Evolutionary conservation across 2,888 invertebrate species (phyloP).

Genomic region (Thelaira solivaga): DNA sequence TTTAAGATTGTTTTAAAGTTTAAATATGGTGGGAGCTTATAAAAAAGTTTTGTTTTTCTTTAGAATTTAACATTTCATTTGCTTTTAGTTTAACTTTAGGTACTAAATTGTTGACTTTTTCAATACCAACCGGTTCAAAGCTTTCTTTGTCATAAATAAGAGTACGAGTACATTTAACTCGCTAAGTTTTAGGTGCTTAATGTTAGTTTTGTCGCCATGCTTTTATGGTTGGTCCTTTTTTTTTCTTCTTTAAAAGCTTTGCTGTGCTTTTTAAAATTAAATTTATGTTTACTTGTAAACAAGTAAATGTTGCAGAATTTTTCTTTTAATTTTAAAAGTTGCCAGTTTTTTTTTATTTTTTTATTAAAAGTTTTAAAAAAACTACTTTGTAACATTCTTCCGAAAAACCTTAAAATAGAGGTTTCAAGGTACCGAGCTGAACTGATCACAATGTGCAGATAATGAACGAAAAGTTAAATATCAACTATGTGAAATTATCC

Average conservation of each 20-base stretch:
- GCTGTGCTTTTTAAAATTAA: neutral
- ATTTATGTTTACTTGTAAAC: conserved; percentile 5
- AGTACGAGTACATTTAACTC: no score
- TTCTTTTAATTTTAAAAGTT: neutral
- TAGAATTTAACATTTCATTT: neutral
- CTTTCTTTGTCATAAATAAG: neutral
- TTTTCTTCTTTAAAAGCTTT: neutral
- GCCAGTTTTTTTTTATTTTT: no score
- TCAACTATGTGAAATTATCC: no score
- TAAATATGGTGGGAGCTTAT: conserved; percentile 23
- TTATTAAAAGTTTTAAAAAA: no score
- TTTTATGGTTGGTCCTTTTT: conserved; percentile 26
- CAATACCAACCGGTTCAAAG: neutral
- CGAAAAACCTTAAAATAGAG: no score
- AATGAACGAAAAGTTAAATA: no score
- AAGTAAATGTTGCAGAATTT: neutral
- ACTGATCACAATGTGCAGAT: no score
- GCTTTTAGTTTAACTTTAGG: conserved; percentile 3
- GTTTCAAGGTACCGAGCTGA: no score
- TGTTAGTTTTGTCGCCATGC: neutral
- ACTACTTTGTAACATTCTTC: no score
- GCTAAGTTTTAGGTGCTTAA: neutral
- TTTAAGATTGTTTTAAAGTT: conserved; percentile 20
- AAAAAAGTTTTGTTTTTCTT: conserved; percentile 6
- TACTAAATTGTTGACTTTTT: neutral